Evolutionary conservation across 2,113 vertebrate genomes (phyloP), one percentile per base, ranked within the genome.

Genomic region (Dinomys branickii): DNA sequence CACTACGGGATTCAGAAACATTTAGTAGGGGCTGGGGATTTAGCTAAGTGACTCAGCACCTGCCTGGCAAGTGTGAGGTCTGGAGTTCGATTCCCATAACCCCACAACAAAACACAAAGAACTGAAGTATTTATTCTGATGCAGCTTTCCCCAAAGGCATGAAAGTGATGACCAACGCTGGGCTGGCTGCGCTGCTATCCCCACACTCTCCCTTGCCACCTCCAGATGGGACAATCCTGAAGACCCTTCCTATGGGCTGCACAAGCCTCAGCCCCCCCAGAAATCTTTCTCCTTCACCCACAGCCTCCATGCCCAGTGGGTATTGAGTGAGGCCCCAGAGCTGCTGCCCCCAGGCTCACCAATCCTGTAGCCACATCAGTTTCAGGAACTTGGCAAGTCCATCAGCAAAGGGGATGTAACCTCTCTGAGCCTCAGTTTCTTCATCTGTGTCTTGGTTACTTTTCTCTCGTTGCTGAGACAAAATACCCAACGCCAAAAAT

Each of bases 341-440:
- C 41, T 17, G 28, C 22, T 58, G 7, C 19, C 20, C 67, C 73
- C 24, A 47, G 4, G 12, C 73, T 75, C 71, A 14, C 73, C 26
- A 11, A 44, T 47, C 8, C 69, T 71, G 38, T 24, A 71, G 19
- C 73, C 73, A 47, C 14, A 44, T 75, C 71, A 26, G 71, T 26
- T 44, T 75, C 24, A 26, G 28, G 24, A 75, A 44, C 71, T 44
- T 44, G 12, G 41, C 22, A 47, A 75, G 41, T n/a, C n/a, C n/a
- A n/a, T n/a, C n/a, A n/a, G 41, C 41, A 75, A 44, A 75, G 13
- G 28, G 13, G 28, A 11, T 44, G 24, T 47, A 44, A 75, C 12
- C 41, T n/a, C 58, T 41, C 80, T n/a, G 83, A 84, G 83, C 52
- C 88, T 94, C 93, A 33, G 54, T 85, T 85, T 94, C 71, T 56